Evolutionary conservation across 2,113 vertebrate genomes (phyloP).

Genomic region (Rhinoderma darwinii): DNA sequence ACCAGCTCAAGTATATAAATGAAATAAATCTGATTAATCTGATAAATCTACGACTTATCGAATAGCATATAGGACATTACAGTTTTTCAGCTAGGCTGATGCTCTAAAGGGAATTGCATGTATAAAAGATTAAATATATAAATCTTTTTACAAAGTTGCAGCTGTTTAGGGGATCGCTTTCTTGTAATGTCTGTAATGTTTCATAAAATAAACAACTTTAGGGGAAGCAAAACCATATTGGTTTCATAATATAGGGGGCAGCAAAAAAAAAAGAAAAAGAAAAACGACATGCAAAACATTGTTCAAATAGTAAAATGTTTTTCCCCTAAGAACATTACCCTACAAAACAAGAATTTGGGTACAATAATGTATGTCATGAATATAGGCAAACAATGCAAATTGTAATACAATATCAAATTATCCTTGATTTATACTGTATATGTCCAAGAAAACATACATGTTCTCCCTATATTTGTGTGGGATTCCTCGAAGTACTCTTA

Average conservation of each 20-base stretch:
- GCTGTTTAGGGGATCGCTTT: conserved; percentile 41
- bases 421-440: too few relatives aligned
- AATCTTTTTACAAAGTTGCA: conserved; percentile 54
- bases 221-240: conserved; percentile 11
- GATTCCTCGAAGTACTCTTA: too few relatives aligned
- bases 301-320: not conserved
- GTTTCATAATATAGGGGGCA: not conserved
- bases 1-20: not conserved
- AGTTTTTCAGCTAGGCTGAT: conserved; percentile 7
- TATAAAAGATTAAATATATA: conserved; percentile 47
- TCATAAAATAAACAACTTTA: conserved; percentile 36
- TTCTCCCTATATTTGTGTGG: too few relatives aligned
- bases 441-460: too few relatives aligned
- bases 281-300: conserved; percentile 12
- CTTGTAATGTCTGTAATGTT: conserved; percentile 27
- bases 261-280: conserved; percentile 26
- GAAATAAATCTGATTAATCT: conserved; percentile 38
- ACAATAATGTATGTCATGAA: not conserved
- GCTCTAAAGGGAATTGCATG: conserved; percentile 24
- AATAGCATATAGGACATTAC: conserved; percentile 19
- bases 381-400: too few relatives aligned
- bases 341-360: not conserved
- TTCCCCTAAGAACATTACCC: not conserved
- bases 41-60: not conserved
- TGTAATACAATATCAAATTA: too few relatives aligned